Evolutionary conservation across 2,113 vertebrate genomes (phyloP).

Genomic region (Microcebus murinus): DNA sequence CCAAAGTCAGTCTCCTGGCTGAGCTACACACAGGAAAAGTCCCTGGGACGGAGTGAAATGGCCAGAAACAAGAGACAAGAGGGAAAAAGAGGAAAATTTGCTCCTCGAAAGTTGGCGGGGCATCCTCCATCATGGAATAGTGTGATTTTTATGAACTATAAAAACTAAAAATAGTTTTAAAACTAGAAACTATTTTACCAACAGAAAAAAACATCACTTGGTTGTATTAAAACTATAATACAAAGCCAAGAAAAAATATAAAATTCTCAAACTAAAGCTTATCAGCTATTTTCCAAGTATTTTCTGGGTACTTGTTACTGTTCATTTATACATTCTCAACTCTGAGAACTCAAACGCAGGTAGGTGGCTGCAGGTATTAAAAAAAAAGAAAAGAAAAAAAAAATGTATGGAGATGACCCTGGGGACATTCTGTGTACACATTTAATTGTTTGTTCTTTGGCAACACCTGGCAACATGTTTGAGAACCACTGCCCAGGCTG

Average conservation of each 20-base stretch:
- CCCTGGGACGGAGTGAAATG: background rate
- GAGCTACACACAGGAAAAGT: background rate
- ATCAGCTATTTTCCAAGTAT: background rate
- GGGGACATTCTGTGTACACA: background rate
- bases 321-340: background rate
- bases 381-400: background rate
- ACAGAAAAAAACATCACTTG: background rate
- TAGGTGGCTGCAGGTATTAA: background rate
- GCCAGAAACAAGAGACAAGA: background rate
- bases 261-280: conserved; percentile 24
- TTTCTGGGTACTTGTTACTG: background rate
- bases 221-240: background rate
- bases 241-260: background rate
- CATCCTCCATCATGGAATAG: background rate
- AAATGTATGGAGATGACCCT: background rate
- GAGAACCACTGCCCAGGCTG: background rate
- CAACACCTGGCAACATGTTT: background rate
- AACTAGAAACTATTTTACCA: conserved; percentile 30
- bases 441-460: background rate
- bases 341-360: background rate
- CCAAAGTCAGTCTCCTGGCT: background rate
- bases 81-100: no score
- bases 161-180: background rate
- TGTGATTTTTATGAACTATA: background rate
- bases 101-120: background rate